These are phyloP conservation scores for Pangasius larnaudii DNA, from an alignment of 2,797 vertebrate genomes.

Conservation along the genomic window DNA sequence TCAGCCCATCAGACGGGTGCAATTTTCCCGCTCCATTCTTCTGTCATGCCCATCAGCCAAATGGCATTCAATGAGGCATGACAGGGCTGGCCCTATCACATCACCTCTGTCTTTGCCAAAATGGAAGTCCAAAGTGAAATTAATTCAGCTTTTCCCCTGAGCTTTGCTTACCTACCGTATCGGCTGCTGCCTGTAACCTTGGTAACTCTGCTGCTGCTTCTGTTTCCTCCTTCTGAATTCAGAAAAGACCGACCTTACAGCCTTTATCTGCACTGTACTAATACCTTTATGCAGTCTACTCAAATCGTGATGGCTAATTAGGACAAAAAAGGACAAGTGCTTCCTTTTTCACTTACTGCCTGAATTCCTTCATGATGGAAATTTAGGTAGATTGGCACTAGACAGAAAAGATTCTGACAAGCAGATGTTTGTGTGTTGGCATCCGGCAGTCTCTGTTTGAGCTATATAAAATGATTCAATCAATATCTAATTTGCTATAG, in stretches of 20 bases:
- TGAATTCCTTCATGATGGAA: not conserved
- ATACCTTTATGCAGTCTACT: slow-evolving; percentile 31
- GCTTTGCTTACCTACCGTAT: slow-evolving; percentile 51
- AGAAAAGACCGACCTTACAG: slow-evolving; percentile 60
- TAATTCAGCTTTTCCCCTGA: slow-evolving; percentile 49
- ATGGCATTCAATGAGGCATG: slow-evolving; percentile 39
- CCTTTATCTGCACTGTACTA: slow-evolving; percentile 49
- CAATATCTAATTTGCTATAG: slow-evolving; percentile 20
- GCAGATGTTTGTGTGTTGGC: slow-evolving; percentile 34
- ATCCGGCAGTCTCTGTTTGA: not conserved
- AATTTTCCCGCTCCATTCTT: slow-evolving; percentile 30
- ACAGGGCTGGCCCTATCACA: slow-evolving; percentile 29
- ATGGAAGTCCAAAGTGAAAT: slow-evolving; percentile 53
- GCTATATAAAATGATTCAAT: slow-evolving; percentile 13
- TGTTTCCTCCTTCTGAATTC: slow-evolving; percentile 42
- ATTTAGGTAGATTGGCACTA: not conserved
- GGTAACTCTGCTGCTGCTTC: slow-evolving; percentile 60
- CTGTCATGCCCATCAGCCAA: slow-evolving; percentile 43
- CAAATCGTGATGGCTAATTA: slow-evolving; percentile 17
- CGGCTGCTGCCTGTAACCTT: slow-evolving; percentile 64
- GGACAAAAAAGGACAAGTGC: not conserved
- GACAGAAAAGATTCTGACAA: not conserved
- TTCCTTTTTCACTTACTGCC: not conserved
- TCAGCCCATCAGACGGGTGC: slow-evolving; percentile 16
- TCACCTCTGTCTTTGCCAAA: slow-evolving; percentile 40